These are phyloP conservation scores for Catocala nupta DNA, from an alignment of 2,888 invertebrate species.

Conservation along the genomic window DNA sequence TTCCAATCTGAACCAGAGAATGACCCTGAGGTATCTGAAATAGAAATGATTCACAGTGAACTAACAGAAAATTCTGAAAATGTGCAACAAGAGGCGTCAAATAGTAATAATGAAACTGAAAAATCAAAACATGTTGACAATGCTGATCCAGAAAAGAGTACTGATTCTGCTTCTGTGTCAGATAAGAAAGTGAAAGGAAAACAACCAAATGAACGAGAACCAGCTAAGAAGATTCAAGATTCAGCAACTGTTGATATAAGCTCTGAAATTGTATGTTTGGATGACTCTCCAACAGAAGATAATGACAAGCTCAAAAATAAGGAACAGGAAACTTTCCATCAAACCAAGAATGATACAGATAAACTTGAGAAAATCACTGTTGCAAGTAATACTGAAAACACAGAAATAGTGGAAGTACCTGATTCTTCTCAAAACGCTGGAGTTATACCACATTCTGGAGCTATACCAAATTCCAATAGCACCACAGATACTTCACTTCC, in stretches of 20 bases:
- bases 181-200: background rate
- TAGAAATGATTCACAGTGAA: slow-evolving; percentile 63
- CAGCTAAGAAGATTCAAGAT: background rate
- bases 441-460: slow-evolving; percentile 15
- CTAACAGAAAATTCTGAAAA: slow-evolving; percentile 34
- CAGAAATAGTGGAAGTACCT: slow-evolving; percentile 20
- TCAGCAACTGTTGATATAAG: background rate
- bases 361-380: slow-evolving; percentile 12
- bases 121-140: slow-evolving; percentile 24
- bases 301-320: slow-evolving; percentile 12
- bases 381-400: slow-evolving; percentile 13
- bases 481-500: slow-evolving; percentile 72
- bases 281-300: background rate
- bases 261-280: background rate
- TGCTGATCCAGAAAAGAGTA: slow-evolving; percentile 24
- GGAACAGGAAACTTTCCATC: slow-evolving; percentile 2
- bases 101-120: slow-evolving; percentile 33
- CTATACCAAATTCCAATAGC: slow-evolving; percentile 55
- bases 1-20: slow-evolving; percentile 71
- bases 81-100: slow-evolving; percentile 28
- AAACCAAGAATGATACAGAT: background rate
- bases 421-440: slow-evolving; percentile 23
- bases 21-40: slow-evolving; percentile 66
- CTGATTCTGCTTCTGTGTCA: background rate
- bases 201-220: background rate